Evolutionary conservation across 2,888 invertebrate species (phyloP), one percentile per base, ranked within the genome.

Genomic region (Tenthredo scrophulariae): DNA sequence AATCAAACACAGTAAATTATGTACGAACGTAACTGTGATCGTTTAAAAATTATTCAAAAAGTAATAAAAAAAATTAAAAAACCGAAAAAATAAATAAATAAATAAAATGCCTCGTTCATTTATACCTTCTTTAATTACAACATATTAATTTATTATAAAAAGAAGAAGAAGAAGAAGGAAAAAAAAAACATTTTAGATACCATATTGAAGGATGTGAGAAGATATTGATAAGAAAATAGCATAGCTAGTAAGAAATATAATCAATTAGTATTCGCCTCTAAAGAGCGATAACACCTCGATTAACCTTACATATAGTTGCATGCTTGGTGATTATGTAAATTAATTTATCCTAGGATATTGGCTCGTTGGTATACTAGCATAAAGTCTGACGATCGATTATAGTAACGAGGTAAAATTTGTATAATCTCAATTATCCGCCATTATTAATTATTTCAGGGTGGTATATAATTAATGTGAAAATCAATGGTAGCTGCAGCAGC

Each of bases 251-350:
- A 67, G 33, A 18, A 33, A 18, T 33, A 33, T 29, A 15, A 33
- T 67, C 29, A 67, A 29, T 22, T 67, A 67, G 15, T 67, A 0
- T 18, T 33, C 33, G 62, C 22, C 0, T 62, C 22, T 13, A 18
- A 67, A 67, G 26, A 26, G 62, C 62, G 22, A 33, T 67, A 33
- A 33, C 33, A 33, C 29, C 3, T 33, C 33, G 33, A 67, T 67
- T 33, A 67, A 67, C 67, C 67, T 67, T 67, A 67, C 33, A 1
- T 33, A 6, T 33, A 67, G 33, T 67, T 33, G 33, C 67, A 67
- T 67, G 72, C 72, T 43, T 43, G 72, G 22, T 74, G 72, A 74
- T 74, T 37, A 43, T 74, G 72, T 13, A 74, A 74, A 74, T 74
- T 74, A 15, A 67, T 67, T 18, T 33, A 67, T 18, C 67, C 67